Evolutionary conservation across 2,888 invertebrate genomes (phyloP), one percentile per base, ranked within the genome.

Genomic region (Scaptomyza reducta): DNA sequence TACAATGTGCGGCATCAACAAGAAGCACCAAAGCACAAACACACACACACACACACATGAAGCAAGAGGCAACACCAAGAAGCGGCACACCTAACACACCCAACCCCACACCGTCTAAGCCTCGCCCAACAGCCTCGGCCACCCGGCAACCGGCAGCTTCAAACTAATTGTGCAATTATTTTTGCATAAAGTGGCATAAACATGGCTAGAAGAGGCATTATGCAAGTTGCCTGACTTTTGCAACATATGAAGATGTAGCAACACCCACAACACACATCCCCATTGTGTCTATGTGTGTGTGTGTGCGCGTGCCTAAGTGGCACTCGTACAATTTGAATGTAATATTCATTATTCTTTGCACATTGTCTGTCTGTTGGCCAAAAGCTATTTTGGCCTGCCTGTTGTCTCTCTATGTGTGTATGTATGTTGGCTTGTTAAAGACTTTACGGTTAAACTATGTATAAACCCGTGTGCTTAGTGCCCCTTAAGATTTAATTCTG

Each of bases 121-220:
- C 38, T 14, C 14, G 14, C 38, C 38, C 38, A 14, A 67, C 72
- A 77, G 46, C 73, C 65, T 67, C 59, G 31, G 31, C 31, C 10
- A 10, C 31, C 31, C 67, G 68, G 66, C 74, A 70, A 69, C 70
- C 69, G 75, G 77, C 81, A 87, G 80, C 88, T 87, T 84, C 88
- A 90, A 90, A 90, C 90, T 90, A 90, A 90, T 90, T 90, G 90
- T 90, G 90, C 90, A 90, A 90, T 90, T 90, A 90, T 90, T 90
- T 90, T 90, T 88, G 88, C 90, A 90, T 90, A 90, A 90, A 90
- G 90, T 90, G 90, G 90, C 89, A 90, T 90, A 90, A 90, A 90
- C 90, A 90, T 89, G 83, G 81, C 86, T 87, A 87, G 90, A 87
- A 90, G 89, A 81, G 89, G 86, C 88, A 89, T 89, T 86, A 89